A percentile compares a stretch with the other conserved stretches of the same genome.
Conservation (phyloP, 1,140 invertebrate species). For the Oryctes rhinoceros region DNA sequence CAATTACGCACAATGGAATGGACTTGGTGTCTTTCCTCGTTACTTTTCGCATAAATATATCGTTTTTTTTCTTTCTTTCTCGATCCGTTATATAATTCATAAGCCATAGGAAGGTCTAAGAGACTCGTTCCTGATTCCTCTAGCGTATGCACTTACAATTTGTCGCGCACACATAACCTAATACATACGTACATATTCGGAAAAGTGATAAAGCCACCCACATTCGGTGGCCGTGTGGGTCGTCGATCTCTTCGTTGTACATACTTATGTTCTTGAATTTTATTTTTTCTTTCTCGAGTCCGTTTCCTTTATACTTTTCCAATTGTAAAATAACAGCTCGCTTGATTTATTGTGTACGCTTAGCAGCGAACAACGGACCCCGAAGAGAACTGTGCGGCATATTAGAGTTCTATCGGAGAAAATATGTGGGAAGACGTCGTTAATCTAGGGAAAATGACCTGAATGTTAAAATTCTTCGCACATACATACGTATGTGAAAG, state of each 20-base stretch:
- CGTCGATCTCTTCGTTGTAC: neutral
- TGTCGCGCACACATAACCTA: conserved; percentile 16
- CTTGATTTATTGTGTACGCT: neutral
- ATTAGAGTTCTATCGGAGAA: neutral
- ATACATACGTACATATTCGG: conserved; percentile 11
- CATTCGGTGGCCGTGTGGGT: neutral
- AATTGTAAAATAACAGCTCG: conserved; percentile 1
- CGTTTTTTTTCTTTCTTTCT: neutral
- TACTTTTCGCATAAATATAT: conserved; percentile 12
- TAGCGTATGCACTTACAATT: neutral
- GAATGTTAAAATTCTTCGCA: conserved; percentile 14
- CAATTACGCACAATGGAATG: neutral
- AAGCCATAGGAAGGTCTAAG: neutral
- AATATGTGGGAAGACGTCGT: conserved; percentile 13
- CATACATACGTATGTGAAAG: neutral
- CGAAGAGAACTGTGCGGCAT: too few relatives aligned
- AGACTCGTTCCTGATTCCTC: neutral
- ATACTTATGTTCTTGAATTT: neutral
- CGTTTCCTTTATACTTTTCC: neutral
- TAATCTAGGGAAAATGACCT: neutral
- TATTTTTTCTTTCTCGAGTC: neutral
- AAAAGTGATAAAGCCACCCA: conserved; percentile 8
- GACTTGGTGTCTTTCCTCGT: neutral
- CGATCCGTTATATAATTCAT: conserved; percentile 13
- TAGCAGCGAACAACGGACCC: too few relatives aligned